phyloP scores from a whole-genome alignment of 1,140 invertebrate species.

The Lucilia sericata region DNA sequence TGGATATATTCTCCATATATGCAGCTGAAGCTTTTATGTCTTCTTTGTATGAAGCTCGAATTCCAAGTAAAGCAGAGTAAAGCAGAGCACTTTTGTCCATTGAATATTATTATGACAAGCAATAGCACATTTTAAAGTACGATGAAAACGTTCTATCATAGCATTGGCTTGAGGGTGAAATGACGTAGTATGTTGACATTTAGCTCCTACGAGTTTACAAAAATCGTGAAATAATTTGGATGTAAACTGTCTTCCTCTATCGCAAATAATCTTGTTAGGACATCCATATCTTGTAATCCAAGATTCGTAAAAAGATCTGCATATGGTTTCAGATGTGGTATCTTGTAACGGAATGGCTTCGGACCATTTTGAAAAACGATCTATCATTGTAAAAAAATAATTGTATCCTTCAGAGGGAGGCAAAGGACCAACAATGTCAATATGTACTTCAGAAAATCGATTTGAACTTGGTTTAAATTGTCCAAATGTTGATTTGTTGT shows the following conservation, averaged over 20 bases:
- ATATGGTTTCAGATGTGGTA: not conserved
- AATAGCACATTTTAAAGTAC: not conserved
- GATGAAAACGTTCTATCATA: not conserved
- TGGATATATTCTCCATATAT: no score
- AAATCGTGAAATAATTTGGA: not conserved
- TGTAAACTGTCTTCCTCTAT: not conserved
- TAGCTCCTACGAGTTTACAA: not conserved
- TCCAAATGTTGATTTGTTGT: not conserved
- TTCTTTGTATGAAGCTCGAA: no score
- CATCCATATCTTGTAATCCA: not conserved
- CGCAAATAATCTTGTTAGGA: not conserved
- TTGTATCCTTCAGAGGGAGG: not conserved
- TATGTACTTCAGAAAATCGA: not conserved
- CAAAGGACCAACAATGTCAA: not conserved
- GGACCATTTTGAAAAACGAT: not conserved
- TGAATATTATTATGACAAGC: constrained; percentile 14
- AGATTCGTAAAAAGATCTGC: not conserved
- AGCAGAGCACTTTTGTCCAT: not conserved
- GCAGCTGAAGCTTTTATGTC: no score
- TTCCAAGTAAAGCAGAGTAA: no score
- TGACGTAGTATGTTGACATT: not conserved
- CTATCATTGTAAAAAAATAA: not conserved
- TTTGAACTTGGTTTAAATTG: not conserved
- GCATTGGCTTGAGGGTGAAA: not conserved
- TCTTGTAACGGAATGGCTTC: not conserved